These are phyloP conservation scores for Epinephelus malabaricus DNA, from an alignment of 2,797 vertebrate genomes.

Conservation along the genomic window DNA sequence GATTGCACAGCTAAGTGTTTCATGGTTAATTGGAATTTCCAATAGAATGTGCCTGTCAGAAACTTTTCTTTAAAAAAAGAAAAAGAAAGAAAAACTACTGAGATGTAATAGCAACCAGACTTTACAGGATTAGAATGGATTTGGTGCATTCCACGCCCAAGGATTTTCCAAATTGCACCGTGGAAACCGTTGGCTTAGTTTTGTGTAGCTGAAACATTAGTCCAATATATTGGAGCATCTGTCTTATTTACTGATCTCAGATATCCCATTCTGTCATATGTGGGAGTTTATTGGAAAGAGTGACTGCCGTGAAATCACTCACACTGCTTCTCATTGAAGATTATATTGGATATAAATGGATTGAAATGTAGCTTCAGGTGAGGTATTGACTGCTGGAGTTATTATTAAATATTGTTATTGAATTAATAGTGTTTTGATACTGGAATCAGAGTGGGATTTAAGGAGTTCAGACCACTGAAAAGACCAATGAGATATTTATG, in stretches of 20 bases:
- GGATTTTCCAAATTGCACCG: slow-evolving; percentile 21
- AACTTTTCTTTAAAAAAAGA: slow-evolving; percentile 26
- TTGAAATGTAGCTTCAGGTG: slow-evolving; percentile 42
- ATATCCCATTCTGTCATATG: slow-evolving; percentile 40
- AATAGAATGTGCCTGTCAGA: slow-evolving; percentile 17
- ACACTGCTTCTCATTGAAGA: slow-evolving; percentile 25
- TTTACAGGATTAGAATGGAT: slow-evolving; percentile 37
- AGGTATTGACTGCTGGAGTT: slow-evolving; percentile 49
- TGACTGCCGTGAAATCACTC: slow-evolving; percentile 31
- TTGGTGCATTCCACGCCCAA: slow-evolving; percentile 8
- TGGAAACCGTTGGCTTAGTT: slow-evolving; percentile 29
- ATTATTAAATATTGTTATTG: slow-evolving; percentile 36
- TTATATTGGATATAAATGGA: slow-evolving; percentile 52
- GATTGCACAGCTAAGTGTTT: slow-evolving; percentile 16
- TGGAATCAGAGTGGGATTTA: slow-evolving; percentile 18
- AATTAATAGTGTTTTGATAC: slow-evolving; percentile 39
- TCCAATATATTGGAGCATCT: slow-evolving; percentile 43
- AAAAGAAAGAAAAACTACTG: not conserved
- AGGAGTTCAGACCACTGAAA: slow-evolving; percentile 1
- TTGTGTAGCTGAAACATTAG: slow-evolving; percentile 24
- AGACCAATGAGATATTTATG: not conserved
- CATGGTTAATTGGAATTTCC: slow-evolving; percentile 33
- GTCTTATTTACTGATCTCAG: slow-evolving; percentile 52
- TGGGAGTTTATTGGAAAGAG: slow-evolving; percentile 50
- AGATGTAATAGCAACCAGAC: slow-evolving; percentile 19